phyloP scores from a whole-genome alignment of 2,797 vertebrate species.

The Malacoctenus gilli region DNA sequence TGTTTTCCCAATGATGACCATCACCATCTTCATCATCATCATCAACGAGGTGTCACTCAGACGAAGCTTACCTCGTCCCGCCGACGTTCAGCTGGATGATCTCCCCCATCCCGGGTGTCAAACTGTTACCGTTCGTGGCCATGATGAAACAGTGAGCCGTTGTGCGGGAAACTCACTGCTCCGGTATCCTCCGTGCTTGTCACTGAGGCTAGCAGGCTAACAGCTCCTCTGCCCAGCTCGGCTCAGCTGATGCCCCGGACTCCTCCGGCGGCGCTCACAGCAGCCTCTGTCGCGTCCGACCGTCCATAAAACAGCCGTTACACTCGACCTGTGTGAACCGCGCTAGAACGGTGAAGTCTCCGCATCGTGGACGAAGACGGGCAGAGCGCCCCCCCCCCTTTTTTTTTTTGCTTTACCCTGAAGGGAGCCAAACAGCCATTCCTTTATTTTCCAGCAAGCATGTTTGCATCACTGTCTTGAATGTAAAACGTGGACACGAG shows the following conservation, averaged over 20 bases:
- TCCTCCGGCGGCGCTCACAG: conserved; percentile 44
- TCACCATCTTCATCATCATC: conserved; percentile 10
- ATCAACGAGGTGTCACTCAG: too few species aligned
- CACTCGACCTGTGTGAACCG: conserved; percentile 19
- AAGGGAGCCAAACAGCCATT: conserved; percentile 12
- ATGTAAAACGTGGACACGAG: conserved; percentile 56
- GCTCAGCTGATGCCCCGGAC: conserved; percentile 57
- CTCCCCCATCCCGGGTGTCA: conserved; percentile 87
- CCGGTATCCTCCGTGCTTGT: conserved; percentile 7
- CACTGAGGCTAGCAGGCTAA: conserved; percentile 64
- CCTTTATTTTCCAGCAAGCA: conserved; percentile 33
- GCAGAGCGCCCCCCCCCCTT: neutral
- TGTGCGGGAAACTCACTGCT: conserved; percentile 3
- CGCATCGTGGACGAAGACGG: conserved; percentile 40
- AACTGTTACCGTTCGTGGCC: conserved; percentile 85
- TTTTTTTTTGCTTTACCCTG: conserved; percentile 5
- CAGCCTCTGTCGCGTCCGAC: conserved; percentile 46
- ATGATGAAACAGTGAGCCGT: conserved; percentile 69
- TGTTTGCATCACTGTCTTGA: conserved; percentile 48
- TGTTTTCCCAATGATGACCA: conserved; percentile 20
- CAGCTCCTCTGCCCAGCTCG: conserved; percentile 28
- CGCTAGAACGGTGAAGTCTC: conserved; percentile 15
- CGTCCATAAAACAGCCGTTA: conserved; percentile 62
- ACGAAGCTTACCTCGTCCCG: conserved; percentile 88
- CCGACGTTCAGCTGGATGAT: conserved; percentile 98